Percentiles rank a stretch among this genome's conserved stretches.
Conservation (phyloP, 2,797 vertebrate species). For the Pampus argenteus region DNA sequence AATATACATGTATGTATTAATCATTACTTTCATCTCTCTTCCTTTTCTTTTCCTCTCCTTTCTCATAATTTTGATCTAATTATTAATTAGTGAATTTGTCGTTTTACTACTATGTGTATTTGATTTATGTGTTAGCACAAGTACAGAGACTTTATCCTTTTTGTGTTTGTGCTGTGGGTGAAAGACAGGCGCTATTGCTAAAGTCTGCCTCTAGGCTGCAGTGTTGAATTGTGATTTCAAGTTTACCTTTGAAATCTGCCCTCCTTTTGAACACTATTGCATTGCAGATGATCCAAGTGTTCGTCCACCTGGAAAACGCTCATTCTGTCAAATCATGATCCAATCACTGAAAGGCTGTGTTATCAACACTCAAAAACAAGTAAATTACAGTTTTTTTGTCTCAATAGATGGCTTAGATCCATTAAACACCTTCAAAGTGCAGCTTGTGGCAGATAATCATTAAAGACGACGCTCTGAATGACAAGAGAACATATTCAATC, state of each 20-base stretch:
- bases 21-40: background rate
- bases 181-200: slow-evolving; percentile 43
- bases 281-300: slow-evolving; percentile 46
- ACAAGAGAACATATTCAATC: slow-evolving; percentile 41
- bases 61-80: background rate
- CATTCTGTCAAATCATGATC: slow-evolving; percentile 50
- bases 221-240: slow-evolving; percentile 64
- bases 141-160: background rate
- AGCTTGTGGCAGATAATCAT: slow-evolving; percentile 43
- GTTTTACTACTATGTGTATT: background rate
- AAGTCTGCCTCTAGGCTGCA: slow-evolving; percentile 73
- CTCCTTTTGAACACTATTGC: slow-evolving; percentile 26
- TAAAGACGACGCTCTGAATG: slow-evolving; percentile 52
- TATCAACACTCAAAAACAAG: slow-evolving; percentile 46
- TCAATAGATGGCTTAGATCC: slow-evolving; percentile 42
- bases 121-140: background rate
- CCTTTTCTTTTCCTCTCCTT: too few relatives aligned
- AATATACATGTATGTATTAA: background rate
- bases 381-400: slow-evolving; percentile 53
- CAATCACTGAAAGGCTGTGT: slow-evolving; percentile 34
- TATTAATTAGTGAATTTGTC: background rate
- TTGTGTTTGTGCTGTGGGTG: background rate
- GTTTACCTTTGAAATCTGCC: slow-evolving; percentile 30
- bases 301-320: slow-evolving; percentile 52
- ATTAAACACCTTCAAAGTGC: slow-evolving; percentile 52